Evolutionary conservation across 64 coral and sea anemone genomes (phyloP), one percentile per base, ranked within the genome.

Genomic region (Pachyseris speciosa): DNA sequence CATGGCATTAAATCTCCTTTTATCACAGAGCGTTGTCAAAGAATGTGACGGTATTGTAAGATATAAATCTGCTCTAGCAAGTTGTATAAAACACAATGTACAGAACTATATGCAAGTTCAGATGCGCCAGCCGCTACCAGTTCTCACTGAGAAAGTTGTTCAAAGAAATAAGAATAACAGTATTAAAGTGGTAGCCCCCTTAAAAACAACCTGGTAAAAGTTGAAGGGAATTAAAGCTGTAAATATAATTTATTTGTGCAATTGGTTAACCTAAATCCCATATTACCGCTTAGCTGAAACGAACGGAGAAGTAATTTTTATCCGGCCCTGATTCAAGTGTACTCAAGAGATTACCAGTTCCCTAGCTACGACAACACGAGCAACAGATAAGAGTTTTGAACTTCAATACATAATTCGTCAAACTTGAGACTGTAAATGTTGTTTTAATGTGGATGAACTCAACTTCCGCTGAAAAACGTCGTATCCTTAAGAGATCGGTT

Each of bases 161-260:
- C 34, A 15, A 34, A 53, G 27, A 40, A 38, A 5, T 41, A n/a
- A 52, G 19, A 53, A 34, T 7, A 19, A 32, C 11, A 37, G 12
- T 36, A 63, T 8, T 22, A 59, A 63, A 39, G n/a, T 57, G 36
- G 31, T 59, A 24, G 4, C 12, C 72, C 28, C n/a, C 5, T 34
- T 16, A 65, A 65, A 19, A 2, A 75, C 41, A 39, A 81, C 26
- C 26, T 59, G 37, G 51, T 61, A 40, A 61, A 81, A 59, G 22
- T 25, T 81, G 31, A 25, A 43, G 9, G 63, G 53, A 25, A 39
- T 80, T 57, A 37, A 37, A 37, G 22, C 32, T 81, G 77, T 81
- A 81, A 81, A 81, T 81, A 81, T 63, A 57, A 81, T 81, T 81
- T 63, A 81, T 81, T 81, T 37, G 77, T 63, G 52, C 34, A 9